These are phyloP conservation scores for Otolemur garnettii DNA, from an alignment of 2,113 vertebrate genomes.

Conservation along the genomic window DNA sequence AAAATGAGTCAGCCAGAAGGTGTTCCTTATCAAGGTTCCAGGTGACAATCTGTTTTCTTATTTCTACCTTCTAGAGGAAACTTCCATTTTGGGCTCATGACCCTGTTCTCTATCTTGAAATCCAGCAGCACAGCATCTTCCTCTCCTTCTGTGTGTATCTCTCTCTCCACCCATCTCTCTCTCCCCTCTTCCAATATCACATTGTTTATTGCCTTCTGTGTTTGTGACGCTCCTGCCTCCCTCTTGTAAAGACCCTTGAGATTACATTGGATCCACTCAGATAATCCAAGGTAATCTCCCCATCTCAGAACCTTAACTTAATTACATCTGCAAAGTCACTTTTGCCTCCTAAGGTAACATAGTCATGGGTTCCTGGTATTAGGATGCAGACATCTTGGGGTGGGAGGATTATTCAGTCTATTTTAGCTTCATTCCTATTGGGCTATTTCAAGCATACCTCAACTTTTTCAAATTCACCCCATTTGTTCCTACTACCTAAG, in stretches of 20 bases:
- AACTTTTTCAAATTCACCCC: neutral
- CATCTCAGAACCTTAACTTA: neutral
- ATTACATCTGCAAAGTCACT: neutral
- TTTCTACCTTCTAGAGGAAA: constrained; percentile 16
- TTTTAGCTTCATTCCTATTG: constrained; percentile 12
- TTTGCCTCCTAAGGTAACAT: neutral
- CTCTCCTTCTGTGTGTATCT: neutral
- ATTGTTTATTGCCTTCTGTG: neutral
- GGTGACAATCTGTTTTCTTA: neutral
- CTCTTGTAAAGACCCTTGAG: neutral
- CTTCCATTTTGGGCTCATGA: constrained; percentile 1
- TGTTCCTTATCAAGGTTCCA: neutral
- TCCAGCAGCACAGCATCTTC: neutral
- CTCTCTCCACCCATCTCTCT: neutral
- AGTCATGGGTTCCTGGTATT: neutral
- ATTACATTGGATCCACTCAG: neutral
- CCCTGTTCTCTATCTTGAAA: neutral
- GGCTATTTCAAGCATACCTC: neutral
- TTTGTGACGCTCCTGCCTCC: neutral
- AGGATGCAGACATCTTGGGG: neutral
- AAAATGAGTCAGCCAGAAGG: neutral
- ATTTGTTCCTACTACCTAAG: constrained; percentile 19
- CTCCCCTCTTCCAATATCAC: neutral
- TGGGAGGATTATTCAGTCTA: neutral
- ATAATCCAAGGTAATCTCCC: neutral